Conservation (phyloP, 2,113 vertebrate species). For the Corapipo altera region DNA sequence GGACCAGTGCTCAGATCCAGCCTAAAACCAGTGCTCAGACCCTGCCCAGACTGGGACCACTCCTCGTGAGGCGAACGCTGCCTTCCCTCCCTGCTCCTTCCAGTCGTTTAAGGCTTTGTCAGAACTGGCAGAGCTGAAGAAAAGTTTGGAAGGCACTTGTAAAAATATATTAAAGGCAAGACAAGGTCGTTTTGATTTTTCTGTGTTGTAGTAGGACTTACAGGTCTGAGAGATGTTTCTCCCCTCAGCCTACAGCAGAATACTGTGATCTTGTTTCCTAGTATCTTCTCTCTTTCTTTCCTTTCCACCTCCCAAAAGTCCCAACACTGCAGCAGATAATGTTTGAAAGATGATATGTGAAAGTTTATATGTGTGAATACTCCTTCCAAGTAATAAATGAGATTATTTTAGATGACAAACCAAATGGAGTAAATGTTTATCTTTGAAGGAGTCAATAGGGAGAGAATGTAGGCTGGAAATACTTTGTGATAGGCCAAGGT, state of each 20-base stretch:
- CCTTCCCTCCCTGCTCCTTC: neutral
- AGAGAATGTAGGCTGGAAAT: neutral
- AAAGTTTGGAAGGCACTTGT: fast-evolving
- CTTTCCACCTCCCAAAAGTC: neutral
- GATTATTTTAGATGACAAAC: neutral
- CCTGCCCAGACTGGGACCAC: no score
- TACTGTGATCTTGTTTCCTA: neutral
- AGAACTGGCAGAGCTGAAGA: fast-evolving
- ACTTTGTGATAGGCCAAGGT: neutral
- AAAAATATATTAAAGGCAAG: neutral
- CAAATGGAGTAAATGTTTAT: neutral
- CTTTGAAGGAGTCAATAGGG: neutral
- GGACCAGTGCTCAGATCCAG: no score
- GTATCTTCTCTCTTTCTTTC: neutral
- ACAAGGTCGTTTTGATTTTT: neutral
- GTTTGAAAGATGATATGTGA: neutral
- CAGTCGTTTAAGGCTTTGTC: fast-evolving
- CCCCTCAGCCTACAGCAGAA: no score
- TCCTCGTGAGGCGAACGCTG: fast-evolving
- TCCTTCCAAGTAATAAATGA: neutral
- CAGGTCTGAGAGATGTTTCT: neutral
- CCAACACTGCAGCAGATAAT: neutral
- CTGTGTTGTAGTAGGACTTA: neutral
- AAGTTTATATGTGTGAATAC: neutral
- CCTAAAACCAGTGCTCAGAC: no score